Conservation (phyloP, 2,113 vertebrate species). For the Aplodontia rufa region DNA sequence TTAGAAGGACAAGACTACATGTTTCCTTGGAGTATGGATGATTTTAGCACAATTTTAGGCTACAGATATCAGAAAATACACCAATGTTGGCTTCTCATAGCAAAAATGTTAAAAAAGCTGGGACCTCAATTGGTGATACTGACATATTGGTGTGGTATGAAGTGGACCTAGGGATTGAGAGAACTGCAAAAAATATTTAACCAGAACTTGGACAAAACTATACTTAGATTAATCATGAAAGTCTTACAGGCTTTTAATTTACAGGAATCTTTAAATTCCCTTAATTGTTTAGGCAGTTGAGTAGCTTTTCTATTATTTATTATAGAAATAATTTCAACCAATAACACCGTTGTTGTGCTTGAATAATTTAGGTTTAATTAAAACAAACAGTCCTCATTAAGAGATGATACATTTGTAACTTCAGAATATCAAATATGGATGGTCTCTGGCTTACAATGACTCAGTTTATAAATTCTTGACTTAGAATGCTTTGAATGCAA, state of each 20-base stretch:
- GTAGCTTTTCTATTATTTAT: constrained; percentile 29
- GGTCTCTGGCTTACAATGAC: not conserved
- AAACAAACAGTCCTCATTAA: constrained; percentile 35
- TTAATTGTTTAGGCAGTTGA: constrained; percentile 1
- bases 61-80: not conserved
- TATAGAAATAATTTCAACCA: constrained; percentile 1
- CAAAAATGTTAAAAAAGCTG: not conserved
- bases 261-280: not conserved
- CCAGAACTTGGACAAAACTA: not conserved
- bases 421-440: not conserved
- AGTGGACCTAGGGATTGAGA: not conserved
- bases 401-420: not conserved
- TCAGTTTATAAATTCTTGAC: not conserved
- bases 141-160: not conserved
- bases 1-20: not conserved
- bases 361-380: not conserved
- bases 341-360: not conserved
- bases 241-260: not conserved
- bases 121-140: not conserved
- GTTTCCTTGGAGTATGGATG: not conserved
- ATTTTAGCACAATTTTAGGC: not conserved
- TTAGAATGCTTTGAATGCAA: not conserved
- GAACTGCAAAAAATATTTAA: not conserved
- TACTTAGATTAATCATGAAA: not conserved
- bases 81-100: not conserved